Evolutionary conservation across 2,888 invertebrate species (phyloP), one percentile per base, ranked within the genome.

Genomic region (Dioctria rufipes): DNA sequence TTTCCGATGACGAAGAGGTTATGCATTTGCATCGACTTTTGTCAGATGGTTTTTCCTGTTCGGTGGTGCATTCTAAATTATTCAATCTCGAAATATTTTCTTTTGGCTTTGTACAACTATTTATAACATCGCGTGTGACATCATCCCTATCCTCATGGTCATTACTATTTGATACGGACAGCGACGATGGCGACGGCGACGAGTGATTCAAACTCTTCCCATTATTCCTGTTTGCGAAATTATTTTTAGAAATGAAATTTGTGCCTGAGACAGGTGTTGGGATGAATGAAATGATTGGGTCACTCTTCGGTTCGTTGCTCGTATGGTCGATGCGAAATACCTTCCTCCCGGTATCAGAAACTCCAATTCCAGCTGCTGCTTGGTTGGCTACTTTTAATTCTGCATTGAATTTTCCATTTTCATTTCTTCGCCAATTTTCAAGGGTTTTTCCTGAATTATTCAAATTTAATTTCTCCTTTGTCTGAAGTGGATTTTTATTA

Each of bases 401-500:
- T 42, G 46, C 51, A 46, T 40, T 51, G 11, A 11, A 78, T 39
- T 51, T 46, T 66, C 25, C 65, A 40, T 4, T 13, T 43, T 43
- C 66, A 13, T 42, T 66, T 43, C 9, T 13, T 43, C 42, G n/a
- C 46, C 37, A 8, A 13, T 43, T 46, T 66, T 66, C 66, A 42
- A 43, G 66, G 66, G 46, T 13, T 13, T 66, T 66, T 11, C 39
- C 46, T 77, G 63, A 77, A 63, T 77, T 49, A 77, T 77, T 77
- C 40, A 77, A 63, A 46, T 63, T 77, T 77, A 77, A 77, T 77
- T 77, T 63, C 49, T 77, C 66, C 78, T 66, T 66, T n/a, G 54
- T 8, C 9, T 66, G 49, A 51, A 49, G 66, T 42, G 51, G 13
- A 40, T 66, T 66, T 67, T 66, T 66, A 66, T 67, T 67, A 69